Conservation (phyloP, 2,797 vertebrate species). For the Onychomys leucogaster region DNA sequence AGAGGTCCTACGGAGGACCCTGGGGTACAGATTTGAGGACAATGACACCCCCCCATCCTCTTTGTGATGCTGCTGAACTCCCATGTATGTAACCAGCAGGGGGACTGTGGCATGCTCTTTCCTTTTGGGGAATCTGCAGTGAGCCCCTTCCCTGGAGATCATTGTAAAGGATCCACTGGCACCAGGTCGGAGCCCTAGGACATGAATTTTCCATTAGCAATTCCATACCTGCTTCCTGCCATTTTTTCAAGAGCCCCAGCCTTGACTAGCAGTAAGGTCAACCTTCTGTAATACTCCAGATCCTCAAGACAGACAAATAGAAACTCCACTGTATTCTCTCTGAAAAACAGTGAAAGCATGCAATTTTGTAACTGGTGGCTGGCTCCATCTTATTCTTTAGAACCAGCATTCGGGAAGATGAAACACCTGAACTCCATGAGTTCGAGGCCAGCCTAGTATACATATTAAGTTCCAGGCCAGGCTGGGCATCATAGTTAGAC, state of each 20-base stretch:
- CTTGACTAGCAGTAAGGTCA: background rate
- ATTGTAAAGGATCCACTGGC: background rate
- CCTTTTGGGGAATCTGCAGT: background rate
- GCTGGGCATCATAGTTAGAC: too few relatives aligned
- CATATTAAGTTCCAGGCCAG: background rate
- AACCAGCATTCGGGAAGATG: background rate
- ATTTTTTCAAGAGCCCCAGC: background rate
- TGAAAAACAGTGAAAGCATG: background rate
- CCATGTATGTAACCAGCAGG: background rate
- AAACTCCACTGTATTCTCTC: background rate
- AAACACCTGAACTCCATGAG: too few relatives aligned
- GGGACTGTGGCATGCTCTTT: background rate
- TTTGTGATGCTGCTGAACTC: background rate
- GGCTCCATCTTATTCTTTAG: background rate
- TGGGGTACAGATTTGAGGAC: background rate
- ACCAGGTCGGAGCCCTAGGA: background rate
- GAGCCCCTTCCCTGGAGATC: background rate
- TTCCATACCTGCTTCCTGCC: background rate
- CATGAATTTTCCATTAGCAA: background rate
- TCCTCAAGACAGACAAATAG: background rate
- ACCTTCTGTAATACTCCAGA: background rate
- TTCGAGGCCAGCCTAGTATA: background rate
- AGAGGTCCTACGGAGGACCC: background rate
- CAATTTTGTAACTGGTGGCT: background rate
- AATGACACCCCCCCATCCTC: background rate